phyloP scores from a whole-genome alignment of 1,140 invertebrate genomes.

The Aphaenogaster floridana region DNA sequence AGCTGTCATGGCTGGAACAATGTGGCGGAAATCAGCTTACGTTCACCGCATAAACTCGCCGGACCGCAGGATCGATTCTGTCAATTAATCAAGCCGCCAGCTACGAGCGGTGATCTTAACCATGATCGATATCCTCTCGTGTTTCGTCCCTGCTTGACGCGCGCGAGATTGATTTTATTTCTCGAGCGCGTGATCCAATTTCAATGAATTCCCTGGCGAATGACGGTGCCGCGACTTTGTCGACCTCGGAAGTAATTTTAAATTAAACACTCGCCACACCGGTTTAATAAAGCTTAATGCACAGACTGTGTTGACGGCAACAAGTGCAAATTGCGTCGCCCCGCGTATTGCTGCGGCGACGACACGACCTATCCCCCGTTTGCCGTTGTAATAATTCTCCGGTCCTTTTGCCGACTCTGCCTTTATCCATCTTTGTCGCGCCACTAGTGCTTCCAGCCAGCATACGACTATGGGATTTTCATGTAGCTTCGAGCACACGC shows the following conservation, averaged over 20 bases:
- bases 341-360: conserved; percentile 30
- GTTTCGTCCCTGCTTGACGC: conserved; percentile 28
- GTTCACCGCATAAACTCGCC: conserved; percentile 22
- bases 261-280: conserved; percentile 73
- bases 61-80: conserved; percentile 35
- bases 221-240: neutral
- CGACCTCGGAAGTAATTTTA: conserved; percentile 68
- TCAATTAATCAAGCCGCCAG: conserved; percentile 38
- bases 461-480: conserved; percentile 71
- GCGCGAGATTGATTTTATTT: conserved; percentile 37
- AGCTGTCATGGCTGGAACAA: conserved; percentile 22
- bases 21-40: conserved; percentile 44
- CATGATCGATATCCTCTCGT: conserved; percentile 30
- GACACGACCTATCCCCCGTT: neutral
- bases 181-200: conserved; percentile 37
- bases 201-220: conserved; percentile 8
- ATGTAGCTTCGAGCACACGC: conserved; percentile 53
- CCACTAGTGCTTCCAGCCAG: neutral
- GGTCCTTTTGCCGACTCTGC: conserved; percentile 8
- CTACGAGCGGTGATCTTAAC: conserved; percentile 46
- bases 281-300: conserved; percentile 76
- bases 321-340: conserved; percentile 74
- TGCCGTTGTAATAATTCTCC: conserved; percentile 63
- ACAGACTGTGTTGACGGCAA: conserved; percentile 68
- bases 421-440: conserved; percentile 40